These are phyloP conservation scores for Phrynocephalus guinanensis DNA, from an alignment of 2,797 vertebrate genomes.

Conservation along the genomic window DNA sequence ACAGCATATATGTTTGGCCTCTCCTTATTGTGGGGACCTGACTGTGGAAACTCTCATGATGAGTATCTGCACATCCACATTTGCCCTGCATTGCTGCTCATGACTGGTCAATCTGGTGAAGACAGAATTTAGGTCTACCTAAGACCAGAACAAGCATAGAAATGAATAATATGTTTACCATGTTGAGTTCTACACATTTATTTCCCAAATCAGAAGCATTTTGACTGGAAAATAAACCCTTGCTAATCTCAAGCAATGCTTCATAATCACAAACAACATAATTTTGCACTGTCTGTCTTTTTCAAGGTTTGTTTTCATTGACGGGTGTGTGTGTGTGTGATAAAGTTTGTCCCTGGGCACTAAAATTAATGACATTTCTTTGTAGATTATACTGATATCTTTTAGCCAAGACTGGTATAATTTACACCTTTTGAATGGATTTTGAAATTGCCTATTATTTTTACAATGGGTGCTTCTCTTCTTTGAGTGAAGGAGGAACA, in stretches of 20 bases:
- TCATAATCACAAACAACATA: constrained; percentile 5
- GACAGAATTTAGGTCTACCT: neutral
- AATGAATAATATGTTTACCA: neutral
- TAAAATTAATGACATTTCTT: constrained; percentile 35
- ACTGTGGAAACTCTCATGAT: no score
- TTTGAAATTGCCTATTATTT: constrained; percentile 39
- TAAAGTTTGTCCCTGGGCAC: constrained; percentile 3
- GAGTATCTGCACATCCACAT: no score
- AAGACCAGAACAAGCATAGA: neutral
- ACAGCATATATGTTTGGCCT: no score
- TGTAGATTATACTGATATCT: constrained; percentile 31
- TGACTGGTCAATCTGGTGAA: neutral
- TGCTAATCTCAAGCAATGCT: neutral
- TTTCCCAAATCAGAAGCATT: neutral
- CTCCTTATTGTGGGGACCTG: no score
- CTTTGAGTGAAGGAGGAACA: constrained; percentile 17
- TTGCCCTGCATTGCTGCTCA: neutral
- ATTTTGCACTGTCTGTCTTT: constrained; percentile 22
- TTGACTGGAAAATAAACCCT: neutral
- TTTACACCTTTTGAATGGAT: constrained; percentile 37
- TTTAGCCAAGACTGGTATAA: constrained; percentile 23
- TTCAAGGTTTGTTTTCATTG: constrained; percentile 2
- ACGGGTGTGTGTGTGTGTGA: no score
- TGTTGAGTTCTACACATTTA: neutral
- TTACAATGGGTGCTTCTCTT: constrained; percentile 18